Percentiles rank a stretch among this genome's conserved stretches.
These are phyloP conservation scores for Ectobius pallidus DNA, from an alignment of 2,888 invertebrate species.

Conservation along the genomic window DNA sequence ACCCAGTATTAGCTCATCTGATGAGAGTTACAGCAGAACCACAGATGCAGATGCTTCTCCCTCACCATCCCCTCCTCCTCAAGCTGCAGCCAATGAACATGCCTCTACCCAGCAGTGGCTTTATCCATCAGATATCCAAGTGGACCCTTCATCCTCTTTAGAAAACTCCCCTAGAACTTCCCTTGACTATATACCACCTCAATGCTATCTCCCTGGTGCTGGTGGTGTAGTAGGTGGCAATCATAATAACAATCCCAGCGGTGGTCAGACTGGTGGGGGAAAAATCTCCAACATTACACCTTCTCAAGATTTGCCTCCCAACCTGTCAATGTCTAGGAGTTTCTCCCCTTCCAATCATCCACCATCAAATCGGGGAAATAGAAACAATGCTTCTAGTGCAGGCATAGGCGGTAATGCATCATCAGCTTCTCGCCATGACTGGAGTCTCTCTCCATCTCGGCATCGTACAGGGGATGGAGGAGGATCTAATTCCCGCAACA, in stretches of 20 bases:
- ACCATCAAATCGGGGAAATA: conserved; percentile 35
- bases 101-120: conserved; percentile 63
- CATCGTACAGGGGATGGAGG: conserved; percentile 19
- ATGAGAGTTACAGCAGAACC: conserved; percentile 83
- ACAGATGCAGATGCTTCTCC: conserved; percentile 69
- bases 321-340: conserved; percentile 46
- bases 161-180: conserved; percentile 58
- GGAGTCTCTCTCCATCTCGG: conserved; percentile 37
- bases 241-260: conserved; percentile 45
- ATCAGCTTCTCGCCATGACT: conserved; percentile 24
- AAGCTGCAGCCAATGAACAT: conserved; percentile 48
- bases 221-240: conserved; percentile 15
- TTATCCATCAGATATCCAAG: conserved; percentile 67
- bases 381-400: conserved; percentile 41
- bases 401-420: neutral
- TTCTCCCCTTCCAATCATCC: conserved; percentile 48
- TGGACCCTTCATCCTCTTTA: conserved; percentile 55
- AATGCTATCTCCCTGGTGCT: conserved; percentile 52
- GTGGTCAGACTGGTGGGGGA: conserved; percentile 36
- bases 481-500: conserved; percentile 20
- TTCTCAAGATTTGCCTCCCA: conserved; percentile 20
- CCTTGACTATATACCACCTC: conserved; percentile 59
- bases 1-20: conserved; percentile 82
- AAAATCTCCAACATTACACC: conserved; percentile 42
- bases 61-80: conserved; percentile 60